A percentile compares a stretch with the other conserved stretches of the same genome.
Conservation (phyloP, 2,113 vertebrate genomes). For the Anhinga anhinga region DNA sequence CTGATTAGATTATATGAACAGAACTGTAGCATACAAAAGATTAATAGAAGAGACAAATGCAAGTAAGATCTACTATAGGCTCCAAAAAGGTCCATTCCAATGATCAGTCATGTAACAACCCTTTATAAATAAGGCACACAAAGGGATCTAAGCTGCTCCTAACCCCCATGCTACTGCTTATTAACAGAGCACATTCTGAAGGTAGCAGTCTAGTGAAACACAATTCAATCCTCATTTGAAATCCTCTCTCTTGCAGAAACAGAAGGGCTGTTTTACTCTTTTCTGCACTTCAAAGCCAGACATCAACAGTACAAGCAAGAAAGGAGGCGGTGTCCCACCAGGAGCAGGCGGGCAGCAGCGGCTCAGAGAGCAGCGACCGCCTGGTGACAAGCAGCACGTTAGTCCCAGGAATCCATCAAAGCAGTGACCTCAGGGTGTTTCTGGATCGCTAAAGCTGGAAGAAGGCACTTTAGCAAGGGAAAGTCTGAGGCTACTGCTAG, state of each 20-base stretch:
- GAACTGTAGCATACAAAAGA: background rate
- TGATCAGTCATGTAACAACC: background rate
- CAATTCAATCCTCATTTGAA: background rate
- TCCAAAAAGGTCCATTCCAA: background rate
- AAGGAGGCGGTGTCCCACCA: background rate
- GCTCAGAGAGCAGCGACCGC: background rate
- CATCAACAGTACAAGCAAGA: background rate
- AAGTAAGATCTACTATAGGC: background rate
- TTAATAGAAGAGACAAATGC: background rate
- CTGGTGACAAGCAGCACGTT: background rate
- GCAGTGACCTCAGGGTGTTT: background rate
- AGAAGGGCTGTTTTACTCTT: constrained; percentile 62
- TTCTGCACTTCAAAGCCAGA: constrained; percentile 54
- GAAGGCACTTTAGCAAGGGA: background rate
- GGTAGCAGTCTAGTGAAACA: background rate
- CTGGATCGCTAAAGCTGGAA: background rate
- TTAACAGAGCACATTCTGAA: background rate
- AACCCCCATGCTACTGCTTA: background rate
- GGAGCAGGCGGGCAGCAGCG: background rate
- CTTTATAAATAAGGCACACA: background rate
- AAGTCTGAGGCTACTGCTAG: constrained; percentile 16
- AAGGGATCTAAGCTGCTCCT: background rate
- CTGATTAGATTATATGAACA: background rate
- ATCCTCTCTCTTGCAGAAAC: constrained; percentile 31
- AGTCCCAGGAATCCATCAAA: background rate